Base-by-base conservation (phyloP, 2,113 vertebrate species). In the Actenoides hombroni region DNA sequence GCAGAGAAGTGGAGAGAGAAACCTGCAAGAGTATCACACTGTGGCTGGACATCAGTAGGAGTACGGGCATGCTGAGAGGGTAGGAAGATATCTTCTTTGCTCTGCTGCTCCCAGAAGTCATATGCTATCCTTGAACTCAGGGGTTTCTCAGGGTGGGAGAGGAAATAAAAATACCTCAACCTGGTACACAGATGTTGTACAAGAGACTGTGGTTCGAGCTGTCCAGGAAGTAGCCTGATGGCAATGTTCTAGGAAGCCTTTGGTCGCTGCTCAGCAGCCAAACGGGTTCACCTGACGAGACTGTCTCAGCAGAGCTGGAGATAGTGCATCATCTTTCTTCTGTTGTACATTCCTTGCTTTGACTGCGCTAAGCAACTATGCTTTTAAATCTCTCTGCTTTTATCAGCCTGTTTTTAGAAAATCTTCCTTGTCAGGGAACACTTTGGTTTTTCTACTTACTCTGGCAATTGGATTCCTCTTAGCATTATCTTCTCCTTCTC, bases 401-500 rank as follows among this genome's bases (percentile, higher is more conserved):
- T 89, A 65, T 46, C 44, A 90, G 6, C 10, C 59, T 60, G 14
- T 35, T 28, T 81, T 89, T 39, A 60, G 42, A 64, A 84, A 88
- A 92, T 35, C 16, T 76, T 85, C 39, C 59, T 78, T 42, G 16
- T 23, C 39, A 63, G 39, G n/a, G 8, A 70, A 68, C 23, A 37
- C 13, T 35, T 51, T 18, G 73, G 25, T 19, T 82, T 40, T 77
- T 60, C 35, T 88, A 97, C 98, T 97, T 97, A 98, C 98, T 92
- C 37, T 98, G 91, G 98, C 98, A 89, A 98, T 98, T 12, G 98
- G 98, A 77, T 98, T 98, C 84, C 97, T 97, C 83, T 96, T 97
- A 23, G 97, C 98, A 80, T 98, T 98, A 88, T 98, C 98, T 84
- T 98, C 98, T 68, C 97, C 98, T 95, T 98, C 98, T 83, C 97